A percentile compares a stretch with the other conserved stretches of the same genome.
Conservation (phyloP, 2,888 invertebrate genomes). For the Micropterix aruncella region DNA sequence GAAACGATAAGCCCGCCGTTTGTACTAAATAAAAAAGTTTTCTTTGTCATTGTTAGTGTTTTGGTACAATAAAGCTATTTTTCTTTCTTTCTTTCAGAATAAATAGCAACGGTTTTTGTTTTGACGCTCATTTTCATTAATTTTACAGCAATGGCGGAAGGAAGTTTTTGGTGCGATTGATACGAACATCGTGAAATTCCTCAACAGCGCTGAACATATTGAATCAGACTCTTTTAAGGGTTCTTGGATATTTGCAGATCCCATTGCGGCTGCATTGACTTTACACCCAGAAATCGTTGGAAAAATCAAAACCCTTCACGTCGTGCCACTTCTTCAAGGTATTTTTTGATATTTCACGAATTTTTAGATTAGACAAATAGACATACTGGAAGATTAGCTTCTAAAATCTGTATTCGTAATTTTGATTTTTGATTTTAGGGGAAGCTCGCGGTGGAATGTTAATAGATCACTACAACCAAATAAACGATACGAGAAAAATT, state of each 20-base stretch:
- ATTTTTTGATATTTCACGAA: no score
- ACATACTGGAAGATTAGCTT: no score
- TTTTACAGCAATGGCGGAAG: conserved; percentile 35
- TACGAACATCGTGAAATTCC: conserved; percentile 25
- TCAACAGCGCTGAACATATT: conserved; percentile 33
- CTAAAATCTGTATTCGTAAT: no score
- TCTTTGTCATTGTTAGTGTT: no score
- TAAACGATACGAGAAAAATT: conserved; percentile 5
- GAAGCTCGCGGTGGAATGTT: conserved; percentile 9
- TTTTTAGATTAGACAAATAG: no score
- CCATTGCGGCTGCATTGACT: conserved; percentile 7
- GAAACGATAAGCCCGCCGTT: no score
- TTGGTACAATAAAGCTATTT: no score
- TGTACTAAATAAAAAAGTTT: no score
- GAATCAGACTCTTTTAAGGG: conserved; percentile 5
- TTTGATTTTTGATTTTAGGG: conserved; percentile 8
- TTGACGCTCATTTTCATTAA: conserved; percentile 4
- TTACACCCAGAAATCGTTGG: conserved; percentile 5
- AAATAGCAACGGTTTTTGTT: conserved; percentile 5
- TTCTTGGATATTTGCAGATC: conserved; percentile 9
- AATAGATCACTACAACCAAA: conserved; percentile 8
- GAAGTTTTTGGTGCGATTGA: conserved; percentile 25
- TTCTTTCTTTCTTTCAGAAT: no score
- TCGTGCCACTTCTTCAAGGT: conserved; percentile 7
- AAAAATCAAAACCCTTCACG: conserved; percentile 2